phyloP scores from a whole-genome alignment of 2,113 vertebrate genomes.

The Micronycteris hirsuta region DNA sequence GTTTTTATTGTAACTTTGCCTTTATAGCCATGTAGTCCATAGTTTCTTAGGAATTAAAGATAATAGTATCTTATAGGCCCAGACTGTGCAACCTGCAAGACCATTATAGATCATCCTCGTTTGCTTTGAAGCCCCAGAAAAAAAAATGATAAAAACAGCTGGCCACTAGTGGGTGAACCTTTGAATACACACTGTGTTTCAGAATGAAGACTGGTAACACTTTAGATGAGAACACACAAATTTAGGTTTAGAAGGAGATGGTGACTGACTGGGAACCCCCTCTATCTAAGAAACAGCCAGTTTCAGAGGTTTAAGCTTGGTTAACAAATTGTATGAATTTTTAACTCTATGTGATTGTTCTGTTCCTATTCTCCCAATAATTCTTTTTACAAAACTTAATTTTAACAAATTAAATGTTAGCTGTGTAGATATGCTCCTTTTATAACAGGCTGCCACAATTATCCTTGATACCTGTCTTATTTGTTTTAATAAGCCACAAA shows the following conservation, averaged over 20 bases:
- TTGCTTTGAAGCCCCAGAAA: conserved; percentile 48
- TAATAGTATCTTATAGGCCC: conserved; percentile 23
- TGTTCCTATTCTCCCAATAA: not conserved
- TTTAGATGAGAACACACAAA: not conserved
- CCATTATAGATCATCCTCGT: conserved; percentile 11
- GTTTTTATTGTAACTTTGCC: conserved; percentile 53
- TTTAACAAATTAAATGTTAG: conserved; percentile 41
- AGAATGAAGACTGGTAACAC: not conserved
- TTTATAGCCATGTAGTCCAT: not conserved
- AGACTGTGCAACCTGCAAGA: not conserved
- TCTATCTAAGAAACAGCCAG: not conserved
- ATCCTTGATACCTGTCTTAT: conserved; percentile 60
- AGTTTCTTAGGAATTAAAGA: conserved; percentile 55
- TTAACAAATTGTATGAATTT: not conserved
- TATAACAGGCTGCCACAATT: conserved; percentile 57
- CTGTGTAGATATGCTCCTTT: not conserved
- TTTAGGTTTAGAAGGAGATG: not conserved
- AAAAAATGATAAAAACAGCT: not conserved
- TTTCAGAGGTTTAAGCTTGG: not conserved
- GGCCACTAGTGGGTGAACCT: not conserved
- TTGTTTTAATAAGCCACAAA: conserved; percentile 54
- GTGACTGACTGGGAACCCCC: not conserved
- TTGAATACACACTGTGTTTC: not conserved
- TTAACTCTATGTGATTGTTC: not conserved
- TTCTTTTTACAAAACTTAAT: not conserved